These are phyloP conservation scores for Nerophis ophidion DNA, from an alignment of 2,113 vertebrate genomes.

Conservation along the genomic window DNA sequence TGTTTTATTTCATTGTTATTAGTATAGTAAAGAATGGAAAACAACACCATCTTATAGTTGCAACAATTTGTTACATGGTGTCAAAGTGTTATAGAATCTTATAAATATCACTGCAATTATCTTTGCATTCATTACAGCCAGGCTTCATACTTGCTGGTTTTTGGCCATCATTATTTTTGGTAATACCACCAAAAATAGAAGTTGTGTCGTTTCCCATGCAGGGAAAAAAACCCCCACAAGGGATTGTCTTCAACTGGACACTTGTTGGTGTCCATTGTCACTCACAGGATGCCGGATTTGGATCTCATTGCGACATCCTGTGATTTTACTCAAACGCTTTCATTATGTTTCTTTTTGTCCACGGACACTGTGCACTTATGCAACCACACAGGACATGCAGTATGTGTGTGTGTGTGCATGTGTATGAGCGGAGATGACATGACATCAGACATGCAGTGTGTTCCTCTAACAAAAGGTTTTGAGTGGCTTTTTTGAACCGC, in stretches of 20 bases:
- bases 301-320: conserved; percentile 24
- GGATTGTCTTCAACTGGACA: not conserved
- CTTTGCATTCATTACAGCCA: too few species aligned
- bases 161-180: not conserved
- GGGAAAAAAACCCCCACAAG: not conserved
- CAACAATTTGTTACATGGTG: too few species aligned
- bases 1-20: too few species aligned
- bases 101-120: too few species aligned
- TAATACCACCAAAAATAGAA: not conserved
- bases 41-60: too few species aligned
- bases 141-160: not conserved
- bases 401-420: conserved; percentile 1
- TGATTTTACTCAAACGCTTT: conserved; percentile 40
- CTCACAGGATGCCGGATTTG: conserved; percentile 3
- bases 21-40: too few species aligned
- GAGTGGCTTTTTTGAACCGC: conserved; percentile 27
- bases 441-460: conserved; percentile 2
- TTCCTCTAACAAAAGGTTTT: conserved; percentile 40
- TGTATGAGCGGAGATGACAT: not conserved
- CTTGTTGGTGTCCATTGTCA: not conserved
- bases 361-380: conserved; percentile 29
- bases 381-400: conserved; percentile 41
- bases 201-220: not conserved
- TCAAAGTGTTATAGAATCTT: too few species aligned
- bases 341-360: conserved; percentile 36